Evolutionary conservation across 2,888 invertebrate genomes (phyloP).

Genomic region (Monoplex corrugatus): DNA sequence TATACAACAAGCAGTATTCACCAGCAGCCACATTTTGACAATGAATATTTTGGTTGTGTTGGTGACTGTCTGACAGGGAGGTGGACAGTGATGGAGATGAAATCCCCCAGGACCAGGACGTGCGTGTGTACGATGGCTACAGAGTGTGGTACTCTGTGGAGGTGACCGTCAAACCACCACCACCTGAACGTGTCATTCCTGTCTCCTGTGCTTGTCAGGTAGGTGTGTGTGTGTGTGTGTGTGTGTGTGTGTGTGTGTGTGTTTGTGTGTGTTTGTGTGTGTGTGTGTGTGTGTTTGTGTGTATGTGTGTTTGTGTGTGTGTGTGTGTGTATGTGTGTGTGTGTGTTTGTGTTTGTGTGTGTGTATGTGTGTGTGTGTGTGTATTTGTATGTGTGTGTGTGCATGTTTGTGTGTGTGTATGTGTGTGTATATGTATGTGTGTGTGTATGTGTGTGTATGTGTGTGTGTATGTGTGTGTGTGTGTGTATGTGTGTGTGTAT

Average conservation of each 20-base stretch:
- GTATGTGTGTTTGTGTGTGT: too few relatives aligned
- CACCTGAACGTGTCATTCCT: conserved; percentile 77
- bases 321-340: too few relatives aligned
- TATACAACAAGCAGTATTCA: too few relatives aligned
- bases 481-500: neutral
- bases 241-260: too few relatives aligned
- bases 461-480: neutral
- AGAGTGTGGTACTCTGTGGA: conserved; percentile 80
- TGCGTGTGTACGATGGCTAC: conserved; percentile 75
- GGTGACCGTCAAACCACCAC: conserved; percentile 76
- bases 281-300: too few relatives aligned
- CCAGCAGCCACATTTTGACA: too few relatives aligned
- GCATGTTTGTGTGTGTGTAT: neutral
- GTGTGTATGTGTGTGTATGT: neutral
- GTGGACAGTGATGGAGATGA: conserved; percentile 82
- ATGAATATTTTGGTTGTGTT: too few relatives aligned
- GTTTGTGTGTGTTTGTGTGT: too few relatives aligned
- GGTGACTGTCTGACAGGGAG: conserved; percentile 74
- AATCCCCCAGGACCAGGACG: conserved; percentile 70
- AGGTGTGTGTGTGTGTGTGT: conserved; percentile 46
- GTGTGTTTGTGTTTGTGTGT: too few relatives aligned
- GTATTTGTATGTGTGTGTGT: too few relatives aligned
- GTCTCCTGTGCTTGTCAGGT: conserved; percentile 80
- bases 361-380: too few relatives aligned
- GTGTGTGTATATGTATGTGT: neutral